These are phyloP conservation scores for Choloepus hoffmanni DNA, from an alignment of 2,113 vertebrate genomes.

Conservation along the genomic window DNA sequence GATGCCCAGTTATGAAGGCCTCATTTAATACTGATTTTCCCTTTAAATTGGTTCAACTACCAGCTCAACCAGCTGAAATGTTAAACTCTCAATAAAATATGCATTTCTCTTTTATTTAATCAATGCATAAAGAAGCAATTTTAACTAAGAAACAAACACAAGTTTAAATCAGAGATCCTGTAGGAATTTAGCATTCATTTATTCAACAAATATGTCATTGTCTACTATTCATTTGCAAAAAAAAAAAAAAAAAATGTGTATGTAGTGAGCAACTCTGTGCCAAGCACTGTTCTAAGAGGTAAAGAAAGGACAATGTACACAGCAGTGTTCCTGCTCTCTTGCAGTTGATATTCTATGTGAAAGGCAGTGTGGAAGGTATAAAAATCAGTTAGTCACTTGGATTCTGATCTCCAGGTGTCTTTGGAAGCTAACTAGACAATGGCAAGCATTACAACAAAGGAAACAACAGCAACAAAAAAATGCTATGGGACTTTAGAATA, in stretches of 20 bases:
- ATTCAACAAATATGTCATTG: neutral
- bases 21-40: neutral
- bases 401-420: neutral
- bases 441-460: neutral
- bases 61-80: neutral
- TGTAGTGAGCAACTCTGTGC: neutral
- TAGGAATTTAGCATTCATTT: constrained; percentile 42
- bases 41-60: neutral
- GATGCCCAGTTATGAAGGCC: neutral
- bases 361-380: neutral
- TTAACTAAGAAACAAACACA: neutral
- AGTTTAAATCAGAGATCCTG: neutral
- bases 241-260: neutral
- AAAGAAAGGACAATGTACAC: neutral
- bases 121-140: neutral
- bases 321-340: neutral
- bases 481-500: neutral
- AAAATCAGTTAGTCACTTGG: neutral
- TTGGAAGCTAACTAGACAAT: neutral
- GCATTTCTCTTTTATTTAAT: neutral
- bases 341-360: neutral
- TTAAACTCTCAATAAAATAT: neutral
- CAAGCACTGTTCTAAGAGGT: neutral
- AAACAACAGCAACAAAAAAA: neutral
- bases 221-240: neutral